These are phyloP conservation scores for Oreohelix idahoensis DNA, from an alignment of 1,140 invertebrate species.

Conservation along the genomic window DNA sequence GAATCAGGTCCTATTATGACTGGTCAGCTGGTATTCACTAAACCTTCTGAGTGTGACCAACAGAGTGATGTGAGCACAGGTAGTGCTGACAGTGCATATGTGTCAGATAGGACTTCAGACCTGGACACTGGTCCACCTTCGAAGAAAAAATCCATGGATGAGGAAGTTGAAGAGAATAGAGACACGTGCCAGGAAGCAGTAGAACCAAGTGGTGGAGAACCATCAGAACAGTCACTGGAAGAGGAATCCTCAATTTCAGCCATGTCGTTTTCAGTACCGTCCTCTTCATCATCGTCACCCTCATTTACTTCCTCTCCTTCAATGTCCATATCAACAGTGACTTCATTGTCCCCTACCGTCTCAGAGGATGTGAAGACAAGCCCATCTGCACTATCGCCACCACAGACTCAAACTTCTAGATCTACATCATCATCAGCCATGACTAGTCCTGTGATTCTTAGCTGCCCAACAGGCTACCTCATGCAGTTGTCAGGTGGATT, in stretches of 20 bases:
- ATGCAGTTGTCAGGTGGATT: conserved; percentile 44
- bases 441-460: conserved; percentile 32
- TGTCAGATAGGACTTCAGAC: conserved; percentile 43
- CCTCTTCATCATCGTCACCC: neutral
- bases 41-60: conserved; percentile 43
- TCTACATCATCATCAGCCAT: conserved; percentile 24
- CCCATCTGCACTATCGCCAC: neutral
- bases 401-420: neutral
- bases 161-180: neutral
- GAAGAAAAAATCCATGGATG: conserved; percentile 8
- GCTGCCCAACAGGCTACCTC: conserved; percentile 41
- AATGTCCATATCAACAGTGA: neutral
- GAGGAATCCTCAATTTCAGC: conserved; percentile 7
- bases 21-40: conserved; percentile 25
- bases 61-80: conserved; percentile 46
- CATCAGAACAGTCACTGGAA: neutral
- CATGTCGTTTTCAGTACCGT: neutral
- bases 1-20: conserved; percentile 40
- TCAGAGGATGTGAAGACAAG: neutral
- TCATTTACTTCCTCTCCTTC: neutral
- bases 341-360: neutral
- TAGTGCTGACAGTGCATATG: conserved; percentile 47
- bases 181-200: neutral
- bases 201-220: neutral
- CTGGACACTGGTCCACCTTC: conserved; percentile 26